Evolutionary conservation across 2,888 invertebrate genomes (phyloP), one percentile per base, ranked within the genome.

Genomic region (Taphrorychus bicolor): DNA sequence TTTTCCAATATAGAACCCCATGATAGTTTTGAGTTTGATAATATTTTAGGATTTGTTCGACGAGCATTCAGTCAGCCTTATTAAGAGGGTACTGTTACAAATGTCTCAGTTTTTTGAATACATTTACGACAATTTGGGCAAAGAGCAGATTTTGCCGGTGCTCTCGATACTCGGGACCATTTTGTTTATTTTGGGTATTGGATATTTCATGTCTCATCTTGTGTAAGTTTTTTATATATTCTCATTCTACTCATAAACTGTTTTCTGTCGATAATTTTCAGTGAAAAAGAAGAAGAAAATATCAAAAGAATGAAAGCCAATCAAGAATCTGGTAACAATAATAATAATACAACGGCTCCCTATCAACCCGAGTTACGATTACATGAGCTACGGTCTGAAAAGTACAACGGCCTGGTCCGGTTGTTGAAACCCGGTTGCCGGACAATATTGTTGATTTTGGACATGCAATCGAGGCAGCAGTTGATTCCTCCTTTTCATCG

Each of bases 371-470:
- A 94, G 80, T 83, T 95, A 70, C 87, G 90, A 71, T 85, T 99
- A 58, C 97, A 98, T 80, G 98, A 98, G 81, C 84, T 99, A 60
- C 85, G 97, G 51, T 93, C 94, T 1, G 97, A 98, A 84, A 97
- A 97, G 66, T 98, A 97, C 81, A 95, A 97, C 79, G 97, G 96
- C 61, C 87, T 99, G 73, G 93, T 99, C 54, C 88, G 96, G 53
- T 0, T 96, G 95, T 81, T 88, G 96, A 11, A 97, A 70, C 97
- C 98, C 0, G 98, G 98, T 0, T 97, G 97, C 81, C 87, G 98
- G 2, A 97, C 98, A 0, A 89, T 99, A 68, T 89, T 98, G 42
- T 82, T 99, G 52, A 85, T 99, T 59, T 91, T 98, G 2, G 97
- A 98, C 82, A 86, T 90, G 80, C 93, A 95, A 78, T 93, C 93